A percentile compares a stretch with the other conserved stretches of the same genome.
phyloP scores from a whole-genome alignment of 2,888 invertebrate species.

The Strigamia crassipes region DNA sequence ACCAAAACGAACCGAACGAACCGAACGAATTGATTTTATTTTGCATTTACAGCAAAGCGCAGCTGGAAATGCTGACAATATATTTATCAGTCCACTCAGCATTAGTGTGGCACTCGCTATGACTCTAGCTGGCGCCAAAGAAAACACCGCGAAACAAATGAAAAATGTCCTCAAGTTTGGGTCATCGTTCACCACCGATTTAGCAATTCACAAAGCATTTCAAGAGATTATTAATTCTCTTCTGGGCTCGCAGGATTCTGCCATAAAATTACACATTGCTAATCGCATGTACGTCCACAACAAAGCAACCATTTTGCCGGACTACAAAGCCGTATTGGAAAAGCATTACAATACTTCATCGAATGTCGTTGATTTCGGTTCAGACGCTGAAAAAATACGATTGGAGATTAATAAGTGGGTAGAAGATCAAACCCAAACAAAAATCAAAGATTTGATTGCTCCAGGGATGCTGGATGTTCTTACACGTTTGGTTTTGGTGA shows the following conservation, averaged over 20 bases:
- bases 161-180: constrained; percentile 2
- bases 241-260: background rate
- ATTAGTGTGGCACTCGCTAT: background rate
- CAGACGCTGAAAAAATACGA: constrained; percentile 58
- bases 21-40: too few relatives aligned
- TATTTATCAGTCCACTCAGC: background rate
- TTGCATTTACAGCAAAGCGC: too few relatives aligned
- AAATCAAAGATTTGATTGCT: constrained; percentile 76
- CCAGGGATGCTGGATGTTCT: constrained; percentile 55
- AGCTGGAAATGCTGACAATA: too few relatives aligned
- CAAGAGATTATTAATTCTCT: background rate
- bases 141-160: constrained; percentile 31
- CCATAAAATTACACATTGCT: constrained; percentile 59
- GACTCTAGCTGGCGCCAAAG: background rate
- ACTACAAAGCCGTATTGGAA: constrained; percentile 57
- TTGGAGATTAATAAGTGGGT: constrained; percentile 80
- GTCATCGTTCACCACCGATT: background rate
- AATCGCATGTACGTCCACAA: constrained; percentile 73
- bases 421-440: constrained; percentile 75
- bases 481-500: constrained; percentile 21
- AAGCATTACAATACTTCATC: constrained; percentile 69
- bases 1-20: too few relatives aligned
- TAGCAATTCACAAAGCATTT: background rate
- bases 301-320: constrained; percentile 52
- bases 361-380: constrained; percentile 67